Conservation (phyloP, 2,888 invertebrate genomes). For the Myopa tessellatipennis region DNA sequence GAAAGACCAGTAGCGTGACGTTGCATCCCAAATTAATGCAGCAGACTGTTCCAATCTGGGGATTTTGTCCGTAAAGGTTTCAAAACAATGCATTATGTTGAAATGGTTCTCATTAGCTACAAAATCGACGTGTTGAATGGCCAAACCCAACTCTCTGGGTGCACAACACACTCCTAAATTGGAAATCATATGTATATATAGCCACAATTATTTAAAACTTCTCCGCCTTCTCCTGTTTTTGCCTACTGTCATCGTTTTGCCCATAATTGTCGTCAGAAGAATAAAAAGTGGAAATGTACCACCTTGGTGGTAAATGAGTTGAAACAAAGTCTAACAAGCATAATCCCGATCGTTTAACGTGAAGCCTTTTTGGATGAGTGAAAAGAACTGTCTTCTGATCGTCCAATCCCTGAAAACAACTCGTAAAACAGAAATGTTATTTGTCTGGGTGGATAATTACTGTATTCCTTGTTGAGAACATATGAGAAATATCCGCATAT, state of each 20-base stretch:
- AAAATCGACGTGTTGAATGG: neutral
- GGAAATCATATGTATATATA: neutral
- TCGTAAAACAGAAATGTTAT: conserved; percentile 13
- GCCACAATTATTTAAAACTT: neutral
- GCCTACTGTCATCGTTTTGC: no score
- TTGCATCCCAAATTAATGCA: conserved; percentile 24
- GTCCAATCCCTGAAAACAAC: conserved; percentile 23
- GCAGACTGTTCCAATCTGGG: conserved; percentile 28
- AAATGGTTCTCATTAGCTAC: conserved; percentile 13
- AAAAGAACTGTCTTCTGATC: conserved; percentile 23
- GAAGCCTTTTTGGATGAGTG: conserved; percentile 30
- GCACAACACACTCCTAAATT: neutral
- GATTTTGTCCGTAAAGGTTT: conserved; percentile 6
- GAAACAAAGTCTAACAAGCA: neutral
- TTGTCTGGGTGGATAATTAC: conserved; percentile 25
- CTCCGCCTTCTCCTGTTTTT: no score
- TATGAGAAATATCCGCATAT: no score
- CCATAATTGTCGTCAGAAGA: neutral
- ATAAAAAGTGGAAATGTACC: neutral
- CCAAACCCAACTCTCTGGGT: neutral
- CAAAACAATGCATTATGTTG: conserved; percentile 21
- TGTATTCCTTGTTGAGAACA: conserved; percentile 25
- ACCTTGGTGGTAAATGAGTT: conserved; percentile 5
- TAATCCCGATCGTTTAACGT: conserved; percentile 23
- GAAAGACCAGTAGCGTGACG: conserved; percentile 15